Conservation (phyloP, 2,113 vertebrate species). For the Craseonycteris thonglongyai region DNA sequence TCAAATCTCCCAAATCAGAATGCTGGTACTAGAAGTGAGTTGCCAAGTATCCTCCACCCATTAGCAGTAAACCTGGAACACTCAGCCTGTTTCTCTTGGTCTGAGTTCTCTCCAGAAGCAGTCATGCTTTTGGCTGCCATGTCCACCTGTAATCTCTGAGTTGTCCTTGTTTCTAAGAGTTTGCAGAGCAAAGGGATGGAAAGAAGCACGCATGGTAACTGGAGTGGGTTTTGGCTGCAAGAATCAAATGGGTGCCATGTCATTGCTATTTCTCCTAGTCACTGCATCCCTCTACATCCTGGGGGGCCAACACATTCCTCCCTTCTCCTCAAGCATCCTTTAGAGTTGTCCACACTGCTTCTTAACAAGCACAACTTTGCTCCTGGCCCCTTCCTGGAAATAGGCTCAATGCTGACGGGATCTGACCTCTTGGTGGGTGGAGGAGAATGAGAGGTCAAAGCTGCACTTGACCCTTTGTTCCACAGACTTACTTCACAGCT, state of each 20-base stretch:
- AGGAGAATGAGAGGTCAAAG: conserved; percentile 48
- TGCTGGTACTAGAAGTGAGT: not conserved
- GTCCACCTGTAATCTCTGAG: not conserved
- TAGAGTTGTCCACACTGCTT: not conserved
- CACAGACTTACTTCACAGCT: conserved; percentile 56
- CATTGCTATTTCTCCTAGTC: not conserved
- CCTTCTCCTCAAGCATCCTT: not conserved
- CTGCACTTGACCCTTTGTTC: conserved; percentile 63
- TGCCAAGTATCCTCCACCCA: not conserved
- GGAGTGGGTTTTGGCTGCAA: not conserved
- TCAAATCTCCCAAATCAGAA: not conserved
- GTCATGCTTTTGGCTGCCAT: not conserved
- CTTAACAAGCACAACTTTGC: not conserved
- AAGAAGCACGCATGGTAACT: not conserved
- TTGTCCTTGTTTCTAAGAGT: not conserved
- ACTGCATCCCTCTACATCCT: too few relatives aligned
- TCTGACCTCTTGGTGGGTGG: conserved; percentile 57
- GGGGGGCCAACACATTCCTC: not conserved
- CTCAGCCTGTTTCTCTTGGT: not conserved
- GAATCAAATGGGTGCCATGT: not conserved
- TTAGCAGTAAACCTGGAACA: not conserved
- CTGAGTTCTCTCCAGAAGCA: not conserved
- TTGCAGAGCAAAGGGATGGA: not conserved
- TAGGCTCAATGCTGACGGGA: conserved; percentile 31
- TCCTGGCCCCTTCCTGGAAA: conserved; percentile 45